phyloP scores from a whole-genome alignment of 2,888 invertebrate species.

The Brachypterus glaber region DNA sequence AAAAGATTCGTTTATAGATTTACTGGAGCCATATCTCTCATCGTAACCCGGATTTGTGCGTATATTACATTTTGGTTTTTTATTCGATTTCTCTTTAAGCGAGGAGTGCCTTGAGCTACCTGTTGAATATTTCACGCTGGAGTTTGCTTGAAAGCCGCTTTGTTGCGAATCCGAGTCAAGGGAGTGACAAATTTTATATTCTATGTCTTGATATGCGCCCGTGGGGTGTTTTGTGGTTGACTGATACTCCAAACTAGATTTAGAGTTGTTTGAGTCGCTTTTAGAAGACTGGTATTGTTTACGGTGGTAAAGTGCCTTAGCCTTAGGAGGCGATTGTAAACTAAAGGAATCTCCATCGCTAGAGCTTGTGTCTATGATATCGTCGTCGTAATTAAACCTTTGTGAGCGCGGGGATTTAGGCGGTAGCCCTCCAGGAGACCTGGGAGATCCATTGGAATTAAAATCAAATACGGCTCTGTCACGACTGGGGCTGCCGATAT shows the following conservation, averaged over 20 bases:
- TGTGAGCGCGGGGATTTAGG: conserved; percentile 33
- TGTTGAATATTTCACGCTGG: conserved; percentile 27
- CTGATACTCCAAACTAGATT: conserved; percentile 36
- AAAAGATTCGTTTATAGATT: conserved; percentile 39
- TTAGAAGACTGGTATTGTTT: conserved; percentile 35
- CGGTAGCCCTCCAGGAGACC: conserved; percentile 21
- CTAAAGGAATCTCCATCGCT: conserved; percentile 32
- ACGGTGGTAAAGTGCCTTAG: conserved; percentile 24
- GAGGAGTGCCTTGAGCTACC: conserved; percentile 33
- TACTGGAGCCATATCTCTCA: conserved; percentile 37
- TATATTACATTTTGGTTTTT: conserved; percentile 40
- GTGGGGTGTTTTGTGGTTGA: conserved; percentile 36
- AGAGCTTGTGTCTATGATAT: conserved; percentile 20
- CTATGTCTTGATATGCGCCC: conserved; percentile 36
- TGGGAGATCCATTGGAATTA: conserved; percentile 19
- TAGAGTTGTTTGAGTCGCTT: conserved; percentile 34
- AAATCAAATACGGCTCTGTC: conserved; percentile 25
- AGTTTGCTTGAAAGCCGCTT: conserved; percentile 21
- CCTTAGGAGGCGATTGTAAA: conserved; percentile 33
- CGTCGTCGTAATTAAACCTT: conserved; percentile 27
- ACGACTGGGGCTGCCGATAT: background rate
- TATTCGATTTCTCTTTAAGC: conserved; percentile 33
- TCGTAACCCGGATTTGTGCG: conserved; percentile 55
- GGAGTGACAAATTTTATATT: conserved; percentile 38
- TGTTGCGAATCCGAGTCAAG: conserved; percentile 33